phyloP scores from a whole-genome alignment of 2,888 invertebrate genomes.

The Eueremaeus valkanovi region DNA sequence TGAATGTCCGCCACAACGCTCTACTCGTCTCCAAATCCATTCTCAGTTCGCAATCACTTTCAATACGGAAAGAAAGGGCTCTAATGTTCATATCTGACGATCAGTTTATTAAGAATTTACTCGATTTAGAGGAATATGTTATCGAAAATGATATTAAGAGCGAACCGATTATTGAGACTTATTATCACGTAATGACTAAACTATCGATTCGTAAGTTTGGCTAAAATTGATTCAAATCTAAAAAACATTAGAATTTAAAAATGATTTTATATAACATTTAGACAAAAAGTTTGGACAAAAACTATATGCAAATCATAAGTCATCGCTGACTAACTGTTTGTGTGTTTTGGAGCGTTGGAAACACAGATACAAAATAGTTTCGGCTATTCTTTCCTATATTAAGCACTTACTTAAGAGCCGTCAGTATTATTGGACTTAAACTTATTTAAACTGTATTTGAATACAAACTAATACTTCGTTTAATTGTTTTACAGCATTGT shows the following conservation, averaged over 20 bases:
- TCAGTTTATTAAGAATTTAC: neutral
- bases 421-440: neutral
- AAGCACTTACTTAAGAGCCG: slow-evolving; percentile 2
- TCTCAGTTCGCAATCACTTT: neutral
- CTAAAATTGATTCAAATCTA: neutral
- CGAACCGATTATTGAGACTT: neutral
- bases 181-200: neutral
- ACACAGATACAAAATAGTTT: neutral
- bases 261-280: too few species aligned
- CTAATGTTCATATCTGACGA: neutral
- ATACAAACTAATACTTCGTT: neutral
- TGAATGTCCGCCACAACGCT: neutral
- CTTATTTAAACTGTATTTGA: neutral
- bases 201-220: neutral
- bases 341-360: neutral
- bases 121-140: neutral
- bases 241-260: neutral
- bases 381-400: neutral
- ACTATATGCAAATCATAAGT: neutral
- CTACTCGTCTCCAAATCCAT: neutral
- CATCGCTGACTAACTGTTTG: neutral
- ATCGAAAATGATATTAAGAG: neutral
- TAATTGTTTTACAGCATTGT: neutral
- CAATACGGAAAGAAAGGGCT: neutral
- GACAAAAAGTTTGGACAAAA: neutral